These are phyloP conservation scores for Spodoptera exigua DNA, from an alignment of 2,888 invertebrate genomes.

Conservation along the genomic window DNA sequence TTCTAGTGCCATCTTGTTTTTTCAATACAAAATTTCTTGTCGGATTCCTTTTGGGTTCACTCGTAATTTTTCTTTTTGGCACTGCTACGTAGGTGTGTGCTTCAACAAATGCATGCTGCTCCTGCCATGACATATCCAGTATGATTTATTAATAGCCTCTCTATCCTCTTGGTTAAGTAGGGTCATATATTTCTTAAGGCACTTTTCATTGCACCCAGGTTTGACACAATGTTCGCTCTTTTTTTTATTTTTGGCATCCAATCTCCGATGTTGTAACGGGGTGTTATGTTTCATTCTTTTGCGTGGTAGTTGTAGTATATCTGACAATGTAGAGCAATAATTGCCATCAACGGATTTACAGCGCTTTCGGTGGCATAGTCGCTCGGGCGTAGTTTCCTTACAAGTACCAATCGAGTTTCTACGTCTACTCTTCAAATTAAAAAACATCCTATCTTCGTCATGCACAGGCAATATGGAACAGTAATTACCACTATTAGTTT, in stretches of 20 bases:
- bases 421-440: slow-evolving; percentile 2
- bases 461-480: slow-evolving; percentile 7
- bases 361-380: slow-evolving; percentile 9
- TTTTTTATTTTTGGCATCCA: slow-evolving; percentile 16
- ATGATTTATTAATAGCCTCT: slow-evolving; percentile 25
- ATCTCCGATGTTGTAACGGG: slow-evolving; percentile 8
- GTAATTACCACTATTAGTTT: neutral
- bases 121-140: slow-evolving; percentile 14
- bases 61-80: slow-evolving; percentile 10
- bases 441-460: neutral
- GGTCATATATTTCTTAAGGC: slow-evolving; percentile 20
- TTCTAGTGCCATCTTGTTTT: slow-evolving; percentile 3
- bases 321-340: slow-evolving; percentile 9
- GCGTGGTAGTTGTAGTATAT: slow-evolving; percentile 8
- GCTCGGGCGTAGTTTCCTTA: slow-evolving; percentile 11
- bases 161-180: slow-evolving; percentile 11
- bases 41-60: slow-evolving; percentile 4
- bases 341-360: slow-evolving; percentile 11
- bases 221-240: slow-evolving; percentile 16
- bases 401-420: slow-evolving; percentile 7
- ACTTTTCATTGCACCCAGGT: slow-evolving; percentile 22
- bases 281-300: slow-evolving; percentile 13
- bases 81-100: slow-evolving; percentile 5
- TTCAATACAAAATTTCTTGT: too few species aligned
- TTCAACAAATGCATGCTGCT: slow-evolving; percentile 2